A percentile compares a stretch with the other conserved stretches of the same genome.
phyloP scores from a whole-genome alignment of 2,797 vertebrate species.

The Eleutherodactylus coqui region DNA sequence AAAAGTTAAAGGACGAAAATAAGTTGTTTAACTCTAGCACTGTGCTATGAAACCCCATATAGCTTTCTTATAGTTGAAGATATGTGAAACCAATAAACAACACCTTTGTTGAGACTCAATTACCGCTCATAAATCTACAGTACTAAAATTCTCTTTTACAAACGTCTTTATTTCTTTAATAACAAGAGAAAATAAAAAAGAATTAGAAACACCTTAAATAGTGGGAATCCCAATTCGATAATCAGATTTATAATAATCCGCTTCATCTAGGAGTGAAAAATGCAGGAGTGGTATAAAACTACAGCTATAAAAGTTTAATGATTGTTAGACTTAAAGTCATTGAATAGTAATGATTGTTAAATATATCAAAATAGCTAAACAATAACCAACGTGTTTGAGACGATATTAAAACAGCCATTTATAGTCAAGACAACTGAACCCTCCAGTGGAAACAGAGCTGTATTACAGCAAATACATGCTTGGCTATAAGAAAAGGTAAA shows the following conservation, averaged over 20 bases:
- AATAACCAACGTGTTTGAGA: constrained; percentile 38
- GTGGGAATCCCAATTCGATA: constrained; percentile 33
- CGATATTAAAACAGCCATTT: constrained; percentile 33
- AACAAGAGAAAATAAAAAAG: neutral
- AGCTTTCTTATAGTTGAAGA: neutral
- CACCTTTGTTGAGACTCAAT: neutral
- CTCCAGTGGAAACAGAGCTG: constrained; percentile 74
- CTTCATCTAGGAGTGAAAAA: constrained; percentile 39
- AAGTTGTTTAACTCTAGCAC: neutral
- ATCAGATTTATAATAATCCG: constrained; percentile 39
- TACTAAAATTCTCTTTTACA: neutral
- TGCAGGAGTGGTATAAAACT: constrained; percentile 21
- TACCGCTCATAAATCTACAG: neutral
- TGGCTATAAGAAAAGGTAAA: constrained; percentile 14
- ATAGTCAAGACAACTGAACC: constrained; percentile 72
- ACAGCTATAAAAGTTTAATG: constrained; percentile 41
- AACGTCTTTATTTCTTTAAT: neutral
- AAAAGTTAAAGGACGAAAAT: neutral
- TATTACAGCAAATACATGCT: constrained; percentile 65
- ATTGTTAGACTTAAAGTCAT: constrained; percentile 48
- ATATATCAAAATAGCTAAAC: constrained; percentile 43
- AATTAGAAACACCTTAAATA: neutral
- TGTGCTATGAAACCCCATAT: neutral
- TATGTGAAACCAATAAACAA: neutral
- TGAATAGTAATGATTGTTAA: constrained; percentile 45